phyloP scores from a whole-genome alignment of 2,797 vertebrate genomes.

The Hipposideros larvatus region DNA sequence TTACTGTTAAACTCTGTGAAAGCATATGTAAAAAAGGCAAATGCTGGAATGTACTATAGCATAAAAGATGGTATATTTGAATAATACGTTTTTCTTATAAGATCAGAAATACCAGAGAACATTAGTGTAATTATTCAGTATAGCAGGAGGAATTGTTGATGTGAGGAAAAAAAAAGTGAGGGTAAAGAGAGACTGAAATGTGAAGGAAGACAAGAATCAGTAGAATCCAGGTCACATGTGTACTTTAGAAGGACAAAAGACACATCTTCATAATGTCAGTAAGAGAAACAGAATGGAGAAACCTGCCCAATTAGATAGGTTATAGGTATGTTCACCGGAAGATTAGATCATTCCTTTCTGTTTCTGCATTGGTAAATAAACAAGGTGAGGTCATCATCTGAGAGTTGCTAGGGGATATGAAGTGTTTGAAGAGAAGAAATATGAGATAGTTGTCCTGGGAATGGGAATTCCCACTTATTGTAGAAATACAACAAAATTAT shows the following conservation, averaged over 20 bases:
- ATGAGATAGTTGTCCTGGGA: background rate
- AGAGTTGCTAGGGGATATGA: background rate
- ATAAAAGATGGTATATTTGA: background rate
- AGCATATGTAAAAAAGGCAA: background rate
- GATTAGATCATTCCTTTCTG: background rate
- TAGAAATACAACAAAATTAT: background rate
- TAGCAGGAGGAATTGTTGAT: background rate
- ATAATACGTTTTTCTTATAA: background rate
- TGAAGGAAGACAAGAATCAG: background rate
- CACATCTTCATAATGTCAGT: background rate
- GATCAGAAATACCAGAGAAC: background rate
- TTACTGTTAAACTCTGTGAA: background rate
- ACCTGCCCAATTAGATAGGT: background rate
- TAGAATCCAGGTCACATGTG: background rate
- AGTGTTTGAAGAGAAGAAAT: background rate
- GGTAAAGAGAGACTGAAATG: background rate
- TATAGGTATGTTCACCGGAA: background rate
- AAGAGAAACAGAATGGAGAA: background rate
- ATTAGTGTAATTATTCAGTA: background rate
- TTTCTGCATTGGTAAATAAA: background rate
- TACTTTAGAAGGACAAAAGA: background rate
- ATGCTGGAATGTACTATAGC: background rate
- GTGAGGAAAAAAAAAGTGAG: background rate
- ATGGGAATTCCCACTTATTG: conserved; percentile 2
- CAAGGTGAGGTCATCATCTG: background rate